phyloP scores from a whole-genome alignment of 2,797 vertebrate species.

The Sphenopsis melanotis region DNA sequence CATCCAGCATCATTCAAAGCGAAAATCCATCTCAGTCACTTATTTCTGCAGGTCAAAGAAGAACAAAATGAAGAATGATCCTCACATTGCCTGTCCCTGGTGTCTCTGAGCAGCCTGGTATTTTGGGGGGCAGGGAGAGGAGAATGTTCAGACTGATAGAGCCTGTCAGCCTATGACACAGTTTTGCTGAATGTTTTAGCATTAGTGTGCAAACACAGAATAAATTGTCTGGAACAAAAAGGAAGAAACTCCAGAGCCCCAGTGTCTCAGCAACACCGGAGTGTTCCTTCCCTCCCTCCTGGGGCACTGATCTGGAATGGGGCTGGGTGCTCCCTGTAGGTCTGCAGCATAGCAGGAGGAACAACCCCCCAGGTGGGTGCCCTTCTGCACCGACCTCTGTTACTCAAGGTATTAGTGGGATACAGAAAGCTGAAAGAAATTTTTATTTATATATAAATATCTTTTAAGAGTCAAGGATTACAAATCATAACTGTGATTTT shows the following conservation, averaged over 20 bases:
- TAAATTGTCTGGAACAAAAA: background rate
- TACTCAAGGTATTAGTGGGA: background rate
- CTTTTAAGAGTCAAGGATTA: background rate
- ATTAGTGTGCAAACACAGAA: background rate
- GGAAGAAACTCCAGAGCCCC: background rate
- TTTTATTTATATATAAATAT: background rate
- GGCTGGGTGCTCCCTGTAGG: background rate
- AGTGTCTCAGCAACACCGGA: accelerated
- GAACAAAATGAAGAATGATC: constrained; percentile 28
- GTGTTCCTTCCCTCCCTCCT: background rate
- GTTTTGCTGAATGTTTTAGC: constrained; percentile 15
- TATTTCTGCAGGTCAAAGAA: constrained; percentile 35
- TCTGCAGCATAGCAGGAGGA: background rate
- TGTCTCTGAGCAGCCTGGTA: background rate
- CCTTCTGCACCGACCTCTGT: background rate
- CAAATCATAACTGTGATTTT: background rate
- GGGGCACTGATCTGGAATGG: accelerated
- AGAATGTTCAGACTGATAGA: background rate
- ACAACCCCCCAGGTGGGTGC: background rate
- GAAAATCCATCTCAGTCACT: background rate
- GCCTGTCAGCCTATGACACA: background rate
- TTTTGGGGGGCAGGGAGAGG: background rate
- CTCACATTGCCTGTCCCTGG: background rate
- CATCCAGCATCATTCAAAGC: background rate
- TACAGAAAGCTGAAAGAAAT: background rate